These are phyloP conservation scores for Dasypogon diadema DNA, from an alignment of 2,888 invertebrate genomes.

Conservation along the genomic window DNA sequence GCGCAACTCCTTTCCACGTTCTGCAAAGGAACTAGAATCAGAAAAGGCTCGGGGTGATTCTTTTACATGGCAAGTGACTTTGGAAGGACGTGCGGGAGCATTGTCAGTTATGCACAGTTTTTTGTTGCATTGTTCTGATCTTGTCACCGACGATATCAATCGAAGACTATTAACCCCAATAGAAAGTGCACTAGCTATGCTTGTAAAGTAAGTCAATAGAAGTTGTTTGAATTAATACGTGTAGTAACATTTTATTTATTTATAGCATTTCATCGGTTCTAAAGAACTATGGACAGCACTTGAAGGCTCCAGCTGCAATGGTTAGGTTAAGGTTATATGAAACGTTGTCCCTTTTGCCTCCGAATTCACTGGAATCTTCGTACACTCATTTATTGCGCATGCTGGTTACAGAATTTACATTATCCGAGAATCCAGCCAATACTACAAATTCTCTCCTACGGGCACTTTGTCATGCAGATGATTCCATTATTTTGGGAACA, in stretches of 20 bases:
- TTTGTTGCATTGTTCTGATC: slow-evolving; percentile 88
- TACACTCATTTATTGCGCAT: slow-evolving; percentile 91
- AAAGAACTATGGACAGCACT: slow-evolving; percentile 89
- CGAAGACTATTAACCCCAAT: slow-evolving; percentile 90
- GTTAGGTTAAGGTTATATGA: slow-evolving; percentile 93
- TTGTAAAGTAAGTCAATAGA: slow-evolving; percentile 81
- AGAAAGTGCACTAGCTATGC: slow-evolving; percentile 94
- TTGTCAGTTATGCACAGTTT: slow-evolving; percentile 96
- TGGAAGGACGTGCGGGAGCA: slow-evolving; percentile 97
- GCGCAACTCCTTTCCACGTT: slow-evolving; percentile 98
- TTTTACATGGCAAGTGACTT: slow-evolving; percentile 98
- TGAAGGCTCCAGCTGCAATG: slow-evolving; percentile 95
- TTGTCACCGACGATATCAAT: slow-evolving; percentile 92
- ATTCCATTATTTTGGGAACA: slow-evolving; percentile 91
- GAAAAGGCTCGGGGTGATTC: slow-evolving; percentile 97
- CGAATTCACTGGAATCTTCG: slow-evolving; percentile 84
- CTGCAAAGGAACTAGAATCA: slow-evolving; percentile 95
- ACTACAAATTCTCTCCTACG: slow-evolving; percentile 88
- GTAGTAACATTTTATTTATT: neutral
- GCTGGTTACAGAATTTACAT: slow-evolving; percentile 93
- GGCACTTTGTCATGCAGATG: slow-evolving; percentile 87
- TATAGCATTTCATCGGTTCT: slow-evolving; percentile 84
- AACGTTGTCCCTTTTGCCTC: slow-evolving; percentile 82
- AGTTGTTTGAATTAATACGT: neutral
- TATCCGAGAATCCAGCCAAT: slow-evolving; percentile 93